phyloP scores from a whole-genome alignment of 1,140 invertebrate genomes.

The Batillaria attramentaria region DNA sequence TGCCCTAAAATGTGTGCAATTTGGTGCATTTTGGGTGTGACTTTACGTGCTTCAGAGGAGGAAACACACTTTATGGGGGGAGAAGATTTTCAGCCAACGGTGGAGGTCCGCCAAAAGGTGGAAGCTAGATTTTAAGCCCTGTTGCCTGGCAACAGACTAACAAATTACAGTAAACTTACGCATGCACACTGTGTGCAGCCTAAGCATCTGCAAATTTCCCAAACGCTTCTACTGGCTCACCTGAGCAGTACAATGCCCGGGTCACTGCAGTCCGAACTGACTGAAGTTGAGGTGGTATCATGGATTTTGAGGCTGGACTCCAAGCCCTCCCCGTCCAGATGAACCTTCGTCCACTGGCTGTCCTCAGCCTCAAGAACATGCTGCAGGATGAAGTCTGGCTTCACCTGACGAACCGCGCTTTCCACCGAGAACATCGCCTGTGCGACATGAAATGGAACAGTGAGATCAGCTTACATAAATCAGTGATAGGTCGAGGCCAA shows the following conservation, averaged over 20 bases:
- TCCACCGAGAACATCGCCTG: conserved; percentile 39
- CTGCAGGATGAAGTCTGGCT: conserved; percentile 37
- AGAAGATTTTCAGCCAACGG: no score
- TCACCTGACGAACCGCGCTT: conserved; percentile 35
- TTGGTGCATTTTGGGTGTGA: no score
- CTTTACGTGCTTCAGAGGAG: no score
- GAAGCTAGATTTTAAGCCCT: no score
- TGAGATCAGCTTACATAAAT: neutral
- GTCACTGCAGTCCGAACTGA: neutral
- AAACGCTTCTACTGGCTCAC: no score
- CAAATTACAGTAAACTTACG: no score
- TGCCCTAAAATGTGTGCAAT: no score
- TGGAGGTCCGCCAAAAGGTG: no score
- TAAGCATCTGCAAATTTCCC: no score
- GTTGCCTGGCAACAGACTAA: no score
- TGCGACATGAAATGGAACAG: neutral
- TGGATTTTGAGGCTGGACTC: neutral
- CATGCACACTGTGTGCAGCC: no score
- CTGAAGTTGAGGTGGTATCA: neutral
- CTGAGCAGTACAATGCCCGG: conserved; percentile 22
- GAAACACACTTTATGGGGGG: no score
- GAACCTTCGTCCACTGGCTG: conserved; percentile 30
- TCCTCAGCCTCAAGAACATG: conserved; percentile 43
- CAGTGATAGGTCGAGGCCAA: neutral
- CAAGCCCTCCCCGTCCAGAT: conserved; percentile 4